Conservation (phyloP, 2,888 invertebrate genomes). For the Tachina fera region DNA sequence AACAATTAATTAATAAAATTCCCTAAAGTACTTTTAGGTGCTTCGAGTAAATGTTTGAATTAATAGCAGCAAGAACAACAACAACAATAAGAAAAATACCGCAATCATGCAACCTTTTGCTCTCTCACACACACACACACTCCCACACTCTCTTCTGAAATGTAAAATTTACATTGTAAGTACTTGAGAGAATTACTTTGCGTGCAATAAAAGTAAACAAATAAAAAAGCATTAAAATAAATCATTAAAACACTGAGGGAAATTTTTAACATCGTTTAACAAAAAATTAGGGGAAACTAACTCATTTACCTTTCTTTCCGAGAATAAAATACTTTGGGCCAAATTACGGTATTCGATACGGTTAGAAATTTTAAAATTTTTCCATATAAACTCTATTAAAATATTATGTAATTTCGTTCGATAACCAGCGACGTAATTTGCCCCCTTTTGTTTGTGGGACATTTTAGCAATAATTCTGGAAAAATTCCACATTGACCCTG, state of each 20-base stretch:
- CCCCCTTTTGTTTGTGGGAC: no score
- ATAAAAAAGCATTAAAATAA: neutral
- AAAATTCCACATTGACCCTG: no score
- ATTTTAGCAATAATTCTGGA: no score
- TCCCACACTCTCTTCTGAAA: neutral
- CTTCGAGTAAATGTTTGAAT: conserved; percentile 46
- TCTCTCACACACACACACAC: neutral
- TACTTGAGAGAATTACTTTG: conserved; percentile 55
- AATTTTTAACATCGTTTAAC: neutral
- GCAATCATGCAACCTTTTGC: neutral
- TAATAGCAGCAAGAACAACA: conserved; percentile 2
- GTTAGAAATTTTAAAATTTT: no score
- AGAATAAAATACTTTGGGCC: neutral
- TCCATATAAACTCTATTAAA: no score
- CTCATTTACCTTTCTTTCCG: no score
- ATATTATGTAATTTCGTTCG: no score
- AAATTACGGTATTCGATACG: no score
- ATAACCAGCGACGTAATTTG: no score
- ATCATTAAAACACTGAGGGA: conserved; percentile 6
- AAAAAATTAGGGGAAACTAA: no score
- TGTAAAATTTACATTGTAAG: no score
- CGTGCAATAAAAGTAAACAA: conserved; percentile 9
- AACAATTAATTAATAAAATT: conserved; percentile 67
- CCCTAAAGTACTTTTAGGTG: conserved; percentile 68
- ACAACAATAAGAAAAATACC: neutral